A percentile compares a stretch with the other conserved stretches of the same genome.
Evolutionary conservation across 2,888 invertebrate species (phyloP).

Genomic region (Heliconius sara): DNA sequence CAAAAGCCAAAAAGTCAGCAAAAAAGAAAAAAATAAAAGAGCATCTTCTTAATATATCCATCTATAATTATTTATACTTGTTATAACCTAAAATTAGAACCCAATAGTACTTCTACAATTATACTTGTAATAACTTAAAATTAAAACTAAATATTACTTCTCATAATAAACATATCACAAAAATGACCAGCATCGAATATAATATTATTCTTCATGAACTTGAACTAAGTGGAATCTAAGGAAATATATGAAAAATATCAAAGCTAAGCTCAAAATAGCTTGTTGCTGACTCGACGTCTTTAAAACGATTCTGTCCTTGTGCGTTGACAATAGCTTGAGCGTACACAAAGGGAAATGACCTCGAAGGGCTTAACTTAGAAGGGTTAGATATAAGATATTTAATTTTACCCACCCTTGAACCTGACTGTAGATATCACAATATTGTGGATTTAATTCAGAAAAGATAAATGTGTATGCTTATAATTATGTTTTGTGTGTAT

Average conservation of each 20-base stretch:
- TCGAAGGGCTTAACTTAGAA: constrained; percentile 27
- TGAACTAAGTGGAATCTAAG: neutral
- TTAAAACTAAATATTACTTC: neutral
- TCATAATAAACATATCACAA: neutral
- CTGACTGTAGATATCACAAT: neutral
- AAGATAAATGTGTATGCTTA: neutral
- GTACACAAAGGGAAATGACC: constrained; percentile 25
- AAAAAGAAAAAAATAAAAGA: too few species aligned
- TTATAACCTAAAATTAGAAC: neutral
- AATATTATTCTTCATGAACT: neutral
- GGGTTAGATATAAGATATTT: constrained; percentile 7
- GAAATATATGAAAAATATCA: constrained; percentile 7
- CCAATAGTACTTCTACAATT: neutral
- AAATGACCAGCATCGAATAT: neutral
- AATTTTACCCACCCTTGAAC: neutral
- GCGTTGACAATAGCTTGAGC: constrained; percentile 22
- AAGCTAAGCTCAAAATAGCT: constrained; percentile 11
- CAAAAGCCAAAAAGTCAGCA: too few species aligned
- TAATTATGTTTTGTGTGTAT: neutral
- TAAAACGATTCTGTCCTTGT: constrained; percentile 19
- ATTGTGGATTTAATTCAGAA: neutral
- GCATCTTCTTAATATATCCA: too few species aligned
- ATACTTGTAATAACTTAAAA: neutral
- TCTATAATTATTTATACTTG: too few species aligned
- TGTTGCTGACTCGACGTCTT: constrained; percentile 16